phyloP scores from a whole-genome alignment of 2,888 invertebrate species.

The Sarcophaga subvicina region DNA sequence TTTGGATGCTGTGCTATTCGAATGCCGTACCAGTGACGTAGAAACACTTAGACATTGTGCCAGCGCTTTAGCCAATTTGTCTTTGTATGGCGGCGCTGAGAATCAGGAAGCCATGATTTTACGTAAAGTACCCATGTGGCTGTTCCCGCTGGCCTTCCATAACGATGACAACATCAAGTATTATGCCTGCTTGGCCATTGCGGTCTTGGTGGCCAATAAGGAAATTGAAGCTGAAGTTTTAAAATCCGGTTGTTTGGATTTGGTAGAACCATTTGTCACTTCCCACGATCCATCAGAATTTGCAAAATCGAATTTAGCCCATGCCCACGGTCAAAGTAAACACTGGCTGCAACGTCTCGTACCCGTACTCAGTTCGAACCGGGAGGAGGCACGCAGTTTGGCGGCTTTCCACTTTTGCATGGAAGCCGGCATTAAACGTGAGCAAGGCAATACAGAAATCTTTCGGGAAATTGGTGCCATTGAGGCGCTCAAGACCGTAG shows the following conservation, averaged over 20 bases:
- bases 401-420: conserved; percentile 99
- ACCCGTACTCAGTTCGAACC: conserved; percentile 95
- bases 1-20: conserved; percentile 95
- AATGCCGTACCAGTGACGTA: conserved; percentile 95
- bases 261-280: conserved; percentile 98
- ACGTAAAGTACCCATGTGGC: conserved; percentile 96
- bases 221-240: conserved; percentile 98
- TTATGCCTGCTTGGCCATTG: conserved; percentile 98
- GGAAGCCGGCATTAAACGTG: conserved; percentile 99
- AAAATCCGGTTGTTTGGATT: conserved; percentile 97
- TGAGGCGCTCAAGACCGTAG: conserved; percentile 96
- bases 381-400: conserved; percentile 97
- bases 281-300: conserved; percentile 97
- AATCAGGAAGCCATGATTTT: conserved; percentile 99
- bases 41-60: conserved; percentile 97
- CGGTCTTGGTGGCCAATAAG: conserved; percentile 97
- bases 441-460: conserved; percentile 94
- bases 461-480: conserved; percentile 97
- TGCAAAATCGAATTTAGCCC: conserved; percentile 94
- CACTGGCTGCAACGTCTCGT: conserved; percentile 96
- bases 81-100: conserved; percentile 97
- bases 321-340: conserved; percentile 97
- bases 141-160: conserved; percentile 98
- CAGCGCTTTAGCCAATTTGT: conserved; percentile 97
- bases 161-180: conserved; percentile 98